Evolutionary conservation across 1,140 invertebrate genomes (phyloP), one percentile per base, ranked within the genome.

Genomic region (Trachymyrmex cornetzi): DNA sequence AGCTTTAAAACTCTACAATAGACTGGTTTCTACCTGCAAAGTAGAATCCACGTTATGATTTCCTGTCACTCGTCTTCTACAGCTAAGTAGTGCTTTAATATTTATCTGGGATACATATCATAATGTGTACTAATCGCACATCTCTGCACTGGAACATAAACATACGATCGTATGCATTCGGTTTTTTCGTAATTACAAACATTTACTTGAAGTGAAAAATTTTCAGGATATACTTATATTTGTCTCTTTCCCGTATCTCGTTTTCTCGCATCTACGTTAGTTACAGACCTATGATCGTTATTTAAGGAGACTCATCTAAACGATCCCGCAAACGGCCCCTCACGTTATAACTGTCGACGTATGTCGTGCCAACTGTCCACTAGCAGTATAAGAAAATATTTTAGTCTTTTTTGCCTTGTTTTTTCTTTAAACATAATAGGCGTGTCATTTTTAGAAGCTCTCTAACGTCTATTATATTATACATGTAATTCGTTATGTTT

Each of bases 281-380:
- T 75, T 84, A 87, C 79, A 57, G 9, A 64, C 12, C 79, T 66
- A 34, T 24, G 59, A 87, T 88, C 72, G 84, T 91, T 85, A 89
- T 88, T 91, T 91, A 87, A 91, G 86, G 30, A 86, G 71, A 81
- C 81, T 77, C 75, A 53, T 77, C 77, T 85, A 84, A 90, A 91
- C 81, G 87, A 88, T 90, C 80, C 72, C 75, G 86, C 81, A 87
- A 90, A 90, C 87, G 87, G 82, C 79, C 77, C 77, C 44, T 63
- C 69, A 82, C 71, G 66, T 90, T 91, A 86, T 90, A 92, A 91
- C 87, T 85, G 87, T 81, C 87, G 85, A 38, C 53, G n/a, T 48
- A 63, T 14, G n/a, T 64, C 24, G 30, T 69, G 19, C 34, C 72
- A 24, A 53, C 53, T 16, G 53, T 85, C 59, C 19, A 30, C 66